Percentiles rank a stretch among this genome's conserved stretches.
Evolutionary conservation across 2,113 vertebrate species (phyloP).

Genomic region (Copsychus sechellarum): DNA sequence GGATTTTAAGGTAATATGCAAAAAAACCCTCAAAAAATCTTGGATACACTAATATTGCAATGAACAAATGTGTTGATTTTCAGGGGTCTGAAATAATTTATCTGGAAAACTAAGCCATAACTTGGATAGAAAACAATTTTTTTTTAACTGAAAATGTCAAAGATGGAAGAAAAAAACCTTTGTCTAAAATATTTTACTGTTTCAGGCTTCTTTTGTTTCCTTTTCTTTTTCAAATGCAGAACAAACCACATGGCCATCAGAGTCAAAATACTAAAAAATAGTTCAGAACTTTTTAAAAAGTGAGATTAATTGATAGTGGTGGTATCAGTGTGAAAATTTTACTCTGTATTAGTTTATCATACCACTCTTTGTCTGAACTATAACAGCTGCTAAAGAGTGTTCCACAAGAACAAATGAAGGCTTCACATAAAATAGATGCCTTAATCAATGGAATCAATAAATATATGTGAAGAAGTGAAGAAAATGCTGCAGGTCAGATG

Average conservation of each 20-base stretch:
- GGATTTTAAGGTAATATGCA: background rate
- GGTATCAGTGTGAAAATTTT: conserved; percentile 66
- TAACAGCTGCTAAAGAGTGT: conserved; percentile 62
- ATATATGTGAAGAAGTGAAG: conserved; percentile 43
- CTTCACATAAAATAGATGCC: conserved; percentile 59
- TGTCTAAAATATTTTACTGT: background rate
- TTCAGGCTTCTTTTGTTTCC: background rate
- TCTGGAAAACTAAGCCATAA: background rate
- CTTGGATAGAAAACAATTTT: background rate
- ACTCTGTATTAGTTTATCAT: conserved; percentile 63
- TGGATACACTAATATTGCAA: background rate
- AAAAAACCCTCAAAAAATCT: background rate
- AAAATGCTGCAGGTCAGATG: conserved; percentile 47
- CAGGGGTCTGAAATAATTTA: background rate
- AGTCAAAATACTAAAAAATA: conserved; percentile 58
- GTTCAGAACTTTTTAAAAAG: conserved; percentile 46
- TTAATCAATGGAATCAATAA: conserved; percentile 70
- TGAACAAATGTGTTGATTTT: background rate
- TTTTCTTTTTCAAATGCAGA: background rate
- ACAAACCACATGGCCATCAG: background rate
- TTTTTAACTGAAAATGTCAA: background rate
- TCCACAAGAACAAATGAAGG: conserved; percentile 55
- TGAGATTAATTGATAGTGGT: conserved; percentile 53
- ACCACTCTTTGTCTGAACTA: conserved; percentile 49
- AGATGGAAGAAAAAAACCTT: background rate